These are phyloP conservation scores for Dermatemys mawii DNA, from an alignment of 2,113 vertebrate genomes.

Conservation along the genomic window DNA sequence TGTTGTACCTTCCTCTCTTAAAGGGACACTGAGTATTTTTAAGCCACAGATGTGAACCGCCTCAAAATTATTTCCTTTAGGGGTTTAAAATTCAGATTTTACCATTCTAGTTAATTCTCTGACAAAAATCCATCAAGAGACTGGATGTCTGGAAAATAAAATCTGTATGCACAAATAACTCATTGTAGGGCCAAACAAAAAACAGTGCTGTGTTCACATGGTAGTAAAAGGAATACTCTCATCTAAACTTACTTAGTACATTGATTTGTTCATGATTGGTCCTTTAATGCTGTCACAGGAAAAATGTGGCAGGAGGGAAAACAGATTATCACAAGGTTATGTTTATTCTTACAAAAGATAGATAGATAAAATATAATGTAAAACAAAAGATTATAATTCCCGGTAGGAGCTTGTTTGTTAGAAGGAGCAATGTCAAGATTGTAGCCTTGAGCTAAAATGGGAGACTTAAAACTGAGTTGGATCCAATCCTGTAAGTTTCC, in stretches of 20 bases:
- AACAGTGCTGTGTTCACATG: neutral
- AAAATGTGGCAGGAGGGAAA: neutral
- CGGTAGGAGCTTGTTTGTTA: neutral
- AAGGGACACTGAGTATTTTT: neutral
- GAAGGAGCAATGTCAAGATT: neutral
- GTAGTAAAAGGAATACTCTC: neutral
- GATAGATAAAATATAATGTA: too few relatives aligned
- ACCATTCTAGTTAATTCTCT: neutral
- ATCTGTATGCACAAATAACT: neutral
- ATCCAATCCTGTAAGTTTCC: neutral
- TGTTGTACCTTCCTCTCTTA: neutral
- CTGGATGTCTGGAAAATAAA: neutral
- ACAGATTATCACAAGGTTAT: neutral
- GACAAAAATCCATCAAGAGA: neutral
- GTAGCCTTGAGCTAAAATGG: neutral
- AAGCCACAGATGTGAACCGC: neutral
- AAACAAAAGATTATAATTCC: neutral
- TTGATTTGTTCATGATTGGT: neutral
- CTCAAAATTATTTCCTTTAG: neutral
- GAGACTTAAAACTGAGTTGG: neutral
- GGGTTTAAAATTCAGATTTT: neutral
- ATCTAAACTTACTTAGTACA: neutral
- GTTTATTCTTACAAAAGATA: neutral
- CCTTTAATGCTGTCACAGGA: neutral
- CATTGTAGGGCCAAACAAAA: neutral